phyloP scores from a whole-genome alignment of 2,888 invertebrate genomes.

The Drosophila sordidula region DNA sequence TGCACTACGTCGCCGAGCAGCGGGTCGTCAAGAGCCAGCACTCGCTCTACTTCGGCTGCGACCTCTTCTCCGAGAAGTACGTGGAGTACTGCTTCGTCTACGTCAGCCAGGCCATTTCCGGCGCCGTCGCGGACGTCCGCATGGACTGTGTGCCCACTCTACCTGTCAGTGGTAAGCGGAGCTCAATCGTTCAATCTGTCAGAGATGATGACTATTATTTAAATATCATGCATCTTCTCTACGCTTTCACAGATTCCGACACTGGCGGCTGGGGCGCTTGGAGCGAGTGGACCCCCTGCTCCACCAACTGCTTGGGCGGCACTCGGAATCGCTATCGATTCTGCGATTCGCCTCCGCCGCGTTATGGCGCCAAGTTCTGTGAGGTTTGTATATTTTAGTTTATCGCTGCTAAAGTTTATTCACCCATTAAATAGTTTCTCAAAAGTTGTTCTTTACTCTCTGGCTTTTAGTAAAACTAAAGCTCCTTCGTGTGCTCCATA shows the following conservation, averaged over 20 bases:
- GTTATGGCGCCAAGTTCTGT: slow-evolving; percentile 95
- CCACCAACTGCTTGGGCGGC: slow-evolving; percentile 91
- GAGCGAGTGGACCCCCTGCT: slow-evolving; percentile 95
- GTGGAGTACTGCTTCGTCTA: slow-evolving; percentile 96
- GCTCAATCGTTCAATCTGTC: too few species aligned
- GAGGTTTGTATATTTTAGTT: slow-evolving; percentile 86
- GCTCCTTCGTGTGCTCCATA: slow-evolving; percentile 26
- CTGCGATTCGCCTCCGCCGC: slow-evolving; percentile 94
- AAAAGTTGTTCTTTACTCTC: neutral
- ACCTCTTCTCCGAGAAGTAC: slow-evolving; percentile 92
- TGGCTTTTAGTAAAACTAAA: slow-evolving; percentile 11
- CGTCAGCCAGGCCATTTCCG: slow-evolving; percentile 93
- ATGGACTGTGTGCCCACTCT: slow-evolving; percentile 94
- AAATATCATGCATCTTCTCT: slow-evolving; percentile 28
- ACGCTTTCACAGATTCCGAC: slow-evolving; percentile 88
- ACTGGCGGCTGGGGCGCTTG: slow-evolving; percentile 92
- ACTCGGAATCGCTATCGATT: slow-evolving; percentile 93
- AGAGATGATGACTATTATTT: too few species aligned
- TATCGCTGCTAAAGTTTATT: slow-evolving; percentile 1
- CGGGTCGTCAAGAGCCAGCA: slow-evolving; percentile 90
- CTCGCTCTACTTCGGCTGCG: slow-evolving; percentile 91
- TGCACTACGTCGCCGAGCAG: slow-evolving; percentile 89
- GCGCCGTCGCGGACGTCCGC: slow-evolving; percentile 93
- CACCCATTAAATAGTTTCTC: slow-evolving; percentile 25
- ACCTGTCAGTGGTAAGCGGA: slow-evolving; percentile 92